phyloP scores from a whole-genome alignment of 2,113 vertebrate genomes.

The Pithys albifrons region DNA sequence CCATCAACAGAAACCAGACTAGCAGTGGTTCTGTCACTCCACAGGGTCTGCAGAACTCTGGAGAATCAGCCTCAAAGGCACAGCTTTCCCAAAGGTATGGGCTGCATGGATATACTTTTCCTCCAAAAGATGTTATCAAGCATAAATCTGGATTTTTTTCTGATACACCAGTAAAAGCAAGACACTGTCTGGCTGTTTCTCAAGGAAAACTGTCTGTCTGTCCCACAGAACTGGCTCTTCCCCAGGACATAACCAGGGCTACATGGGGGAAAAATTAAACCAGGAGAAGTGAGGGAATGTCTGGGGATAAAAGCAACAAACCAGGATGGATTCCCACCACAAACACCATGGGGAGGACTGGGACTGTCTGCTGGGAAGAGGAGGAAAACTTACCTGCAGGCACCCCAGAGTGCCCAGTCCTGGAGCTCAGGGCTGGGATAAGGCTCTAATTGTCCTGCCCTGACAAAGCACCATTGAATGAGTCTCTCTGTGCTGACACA shows the following conservation, averaged over 20 bases:
- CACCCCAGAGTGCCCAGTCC: neutral
- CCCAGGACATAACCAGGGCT: neutral
- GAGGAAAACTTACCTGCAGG: conserved; percentile 49
- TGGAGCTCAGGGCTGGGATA: neutral
- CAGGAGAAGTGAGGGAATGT: neutral
- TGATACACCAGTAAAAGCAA: neutral
- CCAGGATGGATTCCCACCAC: neutral
- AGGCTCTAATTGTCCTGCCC: neutral
- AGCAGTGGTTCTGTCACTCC: neutral
- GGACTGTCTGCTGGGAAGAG: neutral
- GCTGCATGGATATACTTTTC: neutral
- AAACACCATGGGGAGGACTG: neutral
- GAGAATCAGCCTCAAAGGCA: neutral
- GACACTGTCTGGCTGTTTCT: neutral
- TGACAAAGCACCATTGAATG: neutral
- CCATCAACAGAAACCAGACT: neutral
- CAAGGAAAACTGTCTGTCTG: neutral
- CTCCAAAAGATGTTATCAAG: neutral
- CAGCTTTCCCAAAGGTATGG: neutral
- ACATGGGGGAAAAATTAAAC: neutral
- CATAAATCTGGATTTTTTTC: neutral
- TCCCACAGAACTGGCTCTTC: neutral
- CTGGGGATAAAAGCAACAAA: neutral
- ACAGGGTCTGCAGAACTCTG: neutral
- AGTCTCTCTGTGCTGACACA: conserved; percentile 56